phyloP scores from a whole-genome alignment of 2,113 vertebrate species.

The Dromas ardeola region DNA sequence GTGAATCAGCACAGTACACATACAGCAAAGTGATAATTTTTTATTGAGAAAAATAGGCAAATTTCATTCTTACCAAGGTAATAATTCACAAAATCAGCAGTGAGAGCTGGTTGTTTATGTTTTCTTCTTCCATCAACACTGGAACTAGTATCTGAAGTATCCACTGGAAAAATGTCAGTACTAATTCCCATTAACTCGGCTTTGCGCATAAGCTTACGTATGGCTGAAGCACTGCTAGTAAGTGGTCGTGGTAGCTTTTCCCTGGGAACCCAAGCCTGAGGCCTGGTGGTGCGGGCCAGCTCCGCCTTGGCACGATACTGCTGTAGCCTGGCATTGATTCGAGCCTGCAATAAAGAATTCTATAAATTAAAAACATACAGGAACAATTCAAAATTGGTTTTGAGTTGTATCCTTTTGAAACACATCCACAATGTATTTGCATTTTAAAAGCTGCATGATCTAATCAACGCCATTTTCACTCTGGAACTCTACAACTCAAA shows the following conservation, averaged over 20 bases:
- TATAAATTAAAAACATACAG: neutral
- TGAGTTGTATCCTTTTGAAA: neutral
- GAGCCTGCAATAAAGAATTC: conserved; percentile 75
- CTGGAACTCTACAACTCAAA: neutral
- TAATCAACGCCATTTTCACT: neutral
- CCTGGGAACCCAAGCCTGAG: conserved; percentile 96
- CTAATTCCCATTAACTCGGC: conserved; percentile 98
- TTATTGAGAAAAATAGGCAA: neutral
- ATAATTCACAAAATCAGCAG: conserved; percentile 98
- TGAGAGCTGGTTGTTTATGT: conserved; percentile 96
- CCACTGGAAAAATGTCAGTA: conserved; percentile 96
- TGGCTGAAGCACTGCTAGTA: conserved; percentile 95
- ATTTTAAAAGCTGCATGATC: neutral
- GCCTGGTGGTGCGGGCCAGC: conserved; percentile 91
- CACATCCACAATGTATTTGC: fast-evolving
- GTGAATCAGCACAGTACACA: neutral
- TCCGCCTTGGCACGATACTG: conserved; percentile 96
- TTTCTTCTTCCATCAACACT: conserved; percentile 95
- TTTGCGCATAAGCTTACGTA: conserved; percentile 96
- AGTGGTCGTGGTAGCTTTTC: conserved; percentile 94
- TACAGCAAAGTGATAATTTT: neutral
- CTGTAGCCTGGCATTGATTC: conserved; percentile 93
- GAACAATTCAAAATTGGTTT: neutral
- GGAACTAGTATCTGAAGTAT: conserved; percentile 92
- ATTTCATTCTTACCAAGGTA: conserved; percentile 87